Conservation (phyloP, 1,140 invertebrate genomes). For the Hyphantria cunea region DNA sequence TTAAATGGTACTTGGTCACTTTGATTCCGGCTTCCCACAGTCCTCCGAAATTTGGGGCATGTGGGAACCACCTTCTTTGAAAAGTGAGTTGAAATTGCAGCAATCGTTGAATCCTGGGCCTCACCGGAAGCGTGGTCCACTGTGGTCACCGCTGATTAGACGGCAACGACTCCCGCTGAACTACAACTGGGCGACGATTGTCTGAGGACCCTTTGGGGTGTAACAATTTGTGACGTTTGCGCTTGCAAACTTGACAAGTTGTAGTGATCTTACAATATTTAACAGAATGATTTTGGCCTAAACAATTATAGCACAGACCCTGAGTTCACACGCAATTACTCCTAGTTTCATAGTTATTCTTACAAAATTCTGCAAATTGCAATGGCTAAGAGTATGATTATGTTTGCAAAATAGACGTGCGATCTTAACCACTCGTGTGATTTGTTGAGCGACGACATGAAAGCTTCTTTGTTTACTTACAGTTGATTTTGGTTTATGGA, state of each 20-base stretch:
- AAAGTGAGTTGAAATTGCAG: neutral
- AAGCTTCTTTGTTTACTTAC: neutral
- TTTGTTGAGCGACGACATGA: too few species aligned
- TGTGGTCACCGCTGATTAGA: conserved; percentile 18
- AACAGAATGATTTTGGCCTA: conserved; percentile 33
- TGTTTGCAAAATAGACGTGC: neutral
- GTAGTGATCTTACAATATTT: neutral
- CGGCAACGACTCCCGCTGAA: neutral
- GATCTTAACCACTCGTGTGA: too few species aligned
- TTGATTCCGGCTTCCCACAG: too few species aligned
- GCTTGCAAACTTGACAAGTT: conserved; percentile 5
- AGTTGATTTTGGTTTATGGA: neutral
- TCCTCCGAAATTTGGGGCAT: too few species aligned
- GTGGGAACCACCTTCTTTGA: neutral
- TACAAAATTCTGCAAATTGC: conserved; percentile 17
- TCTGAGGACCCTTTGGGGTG: conserved; percentile 1
- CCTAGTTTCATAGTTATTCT: neutral
- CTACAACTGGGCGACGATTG: neutral
- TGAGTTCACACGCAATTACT: neutral
- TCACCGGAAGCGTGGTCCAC: neutral
- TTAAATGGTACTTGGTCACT: too few species aligned
- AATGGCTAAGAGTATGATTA: neutral
- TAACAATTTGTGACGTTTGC: conserved; percentile 15
- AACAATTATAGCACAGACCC: conserved; percentile 31
- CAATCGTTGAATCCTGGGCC: neutral